Percentiles rank a stretch among this genome's conserved stretches.
Conservation (phyloP, 2,888 invertebrate species). For the Neocrepidodera transversa region DNA sequence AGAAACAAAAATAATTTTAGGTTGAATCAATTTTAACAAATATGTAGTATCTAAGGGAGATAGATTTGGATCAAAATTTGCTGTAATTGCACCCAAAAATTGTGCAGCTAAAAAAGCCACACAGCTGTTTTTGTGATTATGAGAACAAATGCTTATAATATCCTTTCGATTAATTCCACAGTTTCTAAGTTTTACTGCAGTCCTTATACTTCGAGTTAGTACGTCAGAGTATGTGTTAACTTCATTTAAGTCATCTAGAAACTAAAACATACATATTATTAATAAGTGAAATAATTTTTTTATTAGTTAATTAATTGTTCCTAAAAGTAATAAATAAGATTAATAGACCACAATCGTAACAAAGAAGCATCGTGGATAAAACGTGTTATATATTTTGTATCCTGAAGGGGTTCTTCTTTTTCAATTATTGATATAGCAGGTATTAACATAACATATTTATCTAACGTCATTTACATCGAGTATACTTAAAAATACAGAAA, state of each 20-base stretch:
- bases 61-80: conserved; percentile 49
- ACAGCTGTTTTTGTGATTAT: conserved; percentile 11
- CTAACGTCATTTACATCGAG: too few relatives aligned
- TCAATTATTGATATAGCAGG: too few relatives aligned
- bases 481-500: too few relatives aligned
- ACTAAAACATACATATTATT: conserved; percentile 19
- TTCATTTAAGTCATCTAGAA: conserved; percentile 29
- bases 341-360: too few relatives aligned
- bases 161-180: conserved; percentile 31
- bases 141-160: conserved; percentile 30
- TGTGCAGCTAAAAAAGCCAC: conserved; percentile 62
- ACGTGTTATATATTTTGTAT: too few relatives aligned
- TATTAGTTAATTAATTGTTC: too few relatives aligned
- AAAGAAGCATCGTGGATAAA: too few relatives aligned
- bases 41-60: conserved; percentile 38
- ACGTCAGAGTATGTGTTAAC: conserved; percentile 29
- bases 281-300: neutral
- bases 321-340: too few relatives aligned
- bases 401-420: too few relatives aligned
- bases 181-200: conserved; percentile 29
- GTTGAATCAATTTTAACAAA: conserved; percentile 34
- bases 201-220: conserved; percentile 27
- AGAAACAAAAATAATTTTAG: conserved; percentile 38
- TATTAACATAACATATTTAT: too few relatives aligned
- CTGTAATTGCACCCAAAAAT: conserved; percentile 57